phyloP scores from a whole-genome alignment of 92 coral and sea anemone genomes.

The Zoanthus solanderi region DNA sequence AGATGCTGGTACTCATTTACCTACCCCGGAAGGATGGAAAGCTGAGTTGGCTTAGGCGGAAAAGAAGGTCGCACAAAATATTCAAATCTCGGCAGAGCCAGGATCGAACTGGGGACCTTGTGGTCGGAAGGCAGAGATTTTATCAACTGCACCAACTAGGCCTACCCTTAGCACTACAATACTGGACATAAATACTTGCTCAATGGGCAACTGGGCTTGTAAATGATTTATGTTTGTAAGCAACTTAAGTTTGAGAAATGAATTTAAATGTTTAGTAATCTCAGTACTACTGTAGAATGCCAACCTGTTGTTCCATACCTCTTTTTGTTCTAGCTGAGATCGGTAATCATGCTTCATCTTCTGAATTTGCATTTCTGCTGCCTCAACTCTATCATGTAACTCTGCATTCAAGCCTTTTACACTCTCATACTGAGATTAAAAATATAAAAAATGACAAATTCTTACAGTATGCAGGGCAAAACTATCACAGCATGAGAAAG shows the following conservation, averaged over 20 bases:
- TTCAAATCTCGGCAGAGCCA: too few species aligned
- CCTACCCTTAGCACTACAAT: too few species aligned
- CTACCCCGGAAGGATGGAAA: too few species aligned
- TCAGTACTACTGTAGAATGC: not conserved
- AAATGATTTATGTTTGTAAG: too few species aligned
- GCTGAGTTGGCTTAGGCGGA: too few species aligned
- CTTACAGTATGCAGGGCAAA: not conserved
- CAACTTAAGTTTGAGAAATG: not conserved
- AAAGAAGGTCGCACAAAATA: too few species aligned
- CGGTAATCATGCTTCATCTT: constrained; percentile 86
- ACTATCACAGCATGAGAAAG: not conserved
- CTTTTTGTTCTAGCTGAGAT: constrained; percentile 75
- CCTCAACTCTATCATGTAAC: constrained; percentile 90
- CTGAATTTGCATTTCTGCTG: constrained; percentile 91
- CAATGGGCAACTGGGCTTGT: too few species aligned
- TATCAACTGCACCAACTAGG: too few species aligned
- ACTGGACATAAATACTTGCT: not conserved
- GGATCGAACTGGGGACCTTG: too few species aligned
- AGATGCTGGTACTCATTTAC: too few species aligned
- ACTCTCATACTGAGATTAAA: constrained; percentile 81
- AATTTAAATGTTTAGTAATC: not conserved
- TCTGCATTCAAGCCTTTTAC: constrained; percentile 83
- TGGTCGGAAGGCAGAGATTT: too few species aligned
- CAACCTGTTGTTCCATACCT: constrained; percentile 59
- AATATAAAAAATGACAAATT: too few species aligned